Conservation (phyloP, 2,888 invertebrate species). For the Trissoscelio sp. region DNA sequence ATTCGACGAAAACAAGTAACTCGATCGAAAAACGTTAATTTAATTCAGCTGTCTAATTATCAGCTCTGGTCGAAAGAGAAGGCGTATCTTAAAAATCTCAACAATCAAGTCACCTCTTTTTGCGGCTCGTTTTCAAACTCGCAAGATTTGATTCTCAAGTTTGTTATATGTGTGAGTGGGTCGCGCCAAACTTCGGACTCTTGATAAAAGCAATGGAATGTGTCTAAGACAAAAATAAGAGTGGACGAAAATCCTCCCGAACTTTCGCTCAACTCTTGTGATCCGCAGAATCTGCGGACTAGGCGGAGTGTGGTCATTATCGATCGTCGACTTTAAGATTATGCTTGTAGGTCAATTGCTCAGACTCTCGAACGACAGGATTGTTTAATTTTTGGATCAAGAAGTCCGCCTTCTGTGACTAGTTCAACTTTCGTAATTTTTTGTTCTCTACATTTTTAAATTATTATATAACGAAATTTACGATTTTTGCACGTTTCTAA, state of each 20-base stretch:
- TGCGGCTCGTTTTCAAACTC: constrained; percentile 6
- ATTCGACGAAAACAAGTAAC: not conserved
- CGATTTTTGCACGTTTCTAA: too few species aligned
- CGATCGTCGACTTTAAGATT: constrained; percentile 44
- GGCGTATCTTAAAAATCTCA: not conserved
- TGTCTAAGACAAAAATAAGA: constrained; percentile 34
- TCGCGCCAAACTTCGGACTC: constrained; percentile 1
- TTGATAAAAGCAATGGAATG: constrained; percentile 32
- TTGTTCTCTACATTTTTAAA: not conserved
- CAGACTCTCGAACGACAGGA: not conserved
- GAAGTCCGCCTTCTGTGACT: constrained; percentile 4
- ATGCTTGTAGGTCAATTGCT: constrained; percentile 56
- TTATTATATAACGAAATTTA: too few species aligned
- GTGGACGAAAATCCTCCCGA: constrained; percentile 23
- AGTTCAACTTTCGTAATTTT: too few species aligned
- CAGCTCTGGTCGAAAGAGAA: too few species aligned
- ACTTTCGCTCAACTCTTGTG: constrained; percentile 31
- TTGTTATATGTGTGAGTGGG: not conserved
- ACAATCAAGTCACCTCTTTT: not conserved
- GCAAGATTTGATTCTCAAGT: constrained; percentile 16
- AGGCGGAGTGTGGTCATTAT: constrained; percentile 42
- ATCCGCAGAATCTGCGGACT: constrained; percentile 42
- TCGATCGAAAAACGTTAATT: constrained; percentile 3
- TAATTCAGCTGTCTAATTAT: too few species aligned
- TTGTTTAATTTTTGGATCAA: constrained; percentile 41